These are phyloP conservation scores for Cryptocephalus primarius DNA, from an alignment of 2,888 invertebrate genomes.

Conservation along the genomic window DNA sequence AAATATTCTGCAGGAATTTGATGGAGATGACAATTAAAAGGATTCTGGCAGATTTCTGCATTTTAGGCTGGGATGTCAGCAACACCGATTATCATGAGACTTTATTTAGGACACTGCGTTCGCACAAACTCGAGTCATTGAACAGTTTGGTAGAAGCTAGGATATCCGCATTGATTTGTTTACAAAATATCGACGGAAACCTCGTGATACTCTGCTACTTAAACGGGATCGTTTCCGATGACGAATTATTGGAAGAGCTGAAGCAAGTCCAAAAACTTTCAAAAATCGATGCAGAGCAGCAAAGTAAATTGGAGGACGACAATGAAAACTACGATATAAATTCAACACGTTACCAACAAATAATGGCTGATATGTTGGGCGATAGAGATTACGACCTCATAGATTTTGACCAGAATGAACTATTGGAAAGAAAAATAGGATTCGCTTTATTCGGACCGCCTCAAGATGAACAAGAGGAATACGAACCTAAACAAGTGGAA, in stretches of 20 bases:
- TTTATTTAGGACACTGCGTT: conserved; percentile 15
- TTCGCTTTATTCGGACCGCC: conserved; percentile 47
- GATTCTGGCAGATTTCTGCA: conserved; percentile 18
- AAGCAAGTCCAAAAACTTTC: conserved; percentile 13
- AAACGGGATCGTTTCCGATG: conserved; percentile 13
- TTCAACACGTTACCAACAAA: conserved; percentile 38
- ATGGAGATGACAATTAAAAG: conserved; percentile 13
- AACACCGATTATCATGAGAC: conserved; percentile 17
- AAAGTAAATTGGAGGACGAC: conserved; percentile 11
- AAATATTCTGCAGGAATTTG: conserved; percentile 20
- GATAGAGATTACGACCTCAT: conserved; percentile 46
- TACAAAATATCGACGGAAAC: neutral
- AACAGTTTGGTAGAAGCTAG: conserved; percentile 11
- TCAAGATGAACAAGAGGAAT: conserved; percentile 34
- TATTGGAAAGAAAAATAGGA: conserved; percentile 44
- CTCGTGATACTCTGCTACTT: conserved; percentile 1
- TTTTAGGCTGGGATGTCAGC: conserved; percentile 27
- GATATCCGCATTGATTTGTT: neutral
- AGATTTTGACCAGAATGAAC: conserved; percentile 39
- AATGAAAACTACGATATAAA: conserved; percentile 11
- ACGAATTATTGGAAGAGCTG: conserved; percentile 14
- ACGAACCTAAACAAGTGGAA: conserved; percentile 21
- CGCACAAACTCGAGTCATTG: conserved; percentile 14
- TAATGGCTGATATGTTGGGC: conserved; percentile 46
- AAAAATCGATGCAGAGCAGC: conserved; percentile 12